phyloP scores from a whole-genome alignment of 2,113 vertebrate species.

The Agelaius tricolor region DNA sequence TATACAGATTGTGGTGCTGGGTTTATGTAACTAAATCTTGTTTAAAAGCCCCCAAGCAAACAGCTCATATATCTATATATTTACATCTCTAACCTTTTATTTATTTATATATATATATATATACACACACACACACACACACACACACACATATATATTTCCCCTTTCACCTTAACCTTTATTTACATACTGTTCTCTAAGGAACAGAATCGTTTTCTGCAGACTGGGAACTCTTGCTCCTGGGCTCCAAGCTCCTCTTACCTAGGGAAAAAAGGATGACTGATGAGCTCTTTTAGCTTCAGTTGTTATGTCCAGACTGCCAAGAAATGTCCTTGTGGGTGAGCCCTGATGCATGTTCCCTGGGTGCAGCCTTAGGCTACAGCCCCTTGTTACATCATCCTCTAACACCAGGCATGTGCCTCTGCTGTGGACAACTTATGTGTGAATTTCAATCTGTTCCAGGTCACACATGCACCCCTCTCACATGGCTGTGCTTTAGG shows the following conservation, averaged over 20 bases:
- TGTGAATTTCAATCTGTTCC: not conserved
- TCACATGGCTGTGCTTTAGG: not conserved
- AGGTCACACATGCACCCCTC: not conserved
- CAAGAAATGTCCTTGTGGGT: not conserved
- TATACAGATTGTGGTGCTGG: not conserved
- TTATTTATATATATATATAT: too few species aligned
- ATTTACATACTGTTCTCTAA: not conserved
- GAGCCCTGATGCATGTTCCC: not conserved
- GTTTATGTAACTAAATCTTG: not conserved
- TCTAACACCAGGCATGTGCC: not conserved
- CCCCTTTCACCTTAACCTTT: not conserved
- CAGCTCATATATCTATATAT: not conserved
- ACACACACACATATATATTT: accelerated
- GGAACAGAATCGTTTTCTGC: not conserved
- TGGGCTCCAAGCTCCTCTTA: not conserved
- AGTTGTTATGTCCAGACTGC: not conserved
- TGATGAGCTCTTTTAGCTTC: not conserved
- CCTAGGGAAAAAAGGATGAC: not conserved
- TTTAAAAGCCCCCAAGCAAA: not conserved
- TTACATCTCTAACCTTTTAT: not conserved
- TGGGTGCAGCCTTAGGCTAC: not conserved
- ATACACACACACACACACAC: accelerated
- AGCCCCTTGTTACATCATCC: not conserved
- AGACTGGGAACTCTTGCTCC: not conserved
- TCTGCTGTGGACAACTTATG: accelerated